Percentiles rank a stretch among this genome's conserved stretches.
phyloP scores from a whole-genome alignment of 2,888 invertebrate genomes.

The Andrena hattorfiana region DNA sequence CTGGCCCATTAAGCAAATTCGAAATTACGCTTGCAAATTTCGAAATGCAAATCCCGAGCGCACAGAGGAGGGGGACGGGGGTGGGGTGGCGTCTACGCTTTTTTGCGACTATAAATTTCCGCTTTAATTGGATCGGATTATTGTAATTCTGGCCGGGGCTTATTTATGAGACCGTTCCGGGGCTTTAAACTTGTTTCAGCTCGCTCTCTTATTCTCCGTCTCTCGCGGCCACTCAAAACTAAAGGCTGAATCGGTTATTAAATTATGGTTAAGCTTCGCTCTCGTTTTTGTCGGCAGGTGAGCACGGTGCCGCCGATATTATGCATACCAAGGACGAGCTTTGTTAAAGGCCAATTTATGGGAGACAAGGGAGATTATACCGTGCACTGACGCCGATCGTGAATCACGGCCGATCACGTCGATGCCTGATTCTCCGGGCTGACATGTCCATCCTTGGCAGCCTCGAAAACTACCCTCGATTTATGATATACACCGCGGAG shows the following conservation, averaged over 20 bases:
- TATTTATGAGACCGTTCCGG: conserved; percentile 80
- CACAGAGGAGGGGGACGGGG: conserved; percentile 4
- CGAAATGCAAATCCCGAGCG: conserved; percentile 79
- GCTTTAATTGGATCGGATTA: conserved; percentile 83
- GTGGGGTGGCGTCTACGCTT: conserved; percentile 66
- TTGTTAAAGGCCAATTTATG: conserved; percentile 70
- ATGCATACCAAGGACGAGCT: conserved; percentile 66
- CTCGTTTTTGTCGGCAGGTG: conserved; percentile 74
- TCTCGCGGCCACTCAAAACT: conserved; percentile 64
- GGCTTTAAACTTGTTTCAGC: conserved; percentile 63
- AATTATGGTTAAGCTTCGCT: conserved; percentile 77
- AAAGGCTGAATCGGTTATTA: conserved; percentile 79
- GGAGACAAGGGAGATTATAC: conserved; percentile 49
- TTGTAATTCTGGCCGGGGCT: conserved; percentile 79
- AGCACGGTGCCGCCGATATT: conserved; percentile 71
- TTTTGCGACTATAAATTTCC: conserved; percentile 82
- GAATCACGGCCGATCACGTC: conserved; percentile 48
- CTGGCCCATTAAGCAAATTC: conserved; percentile 77
- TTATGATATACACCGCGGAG: conserved; percentile 18
- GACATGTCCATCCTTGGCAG: conserved; percentile 43
- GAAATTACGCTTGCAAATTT: conserved; percentile 83
- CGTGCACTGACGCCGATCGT: conserved; percentile 38
- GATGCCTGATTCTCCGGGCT: conserved; percentile 41
- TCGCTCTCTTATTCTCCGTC: conserved; percentile 56
- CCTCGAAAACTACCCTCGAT: conserved; percentile 5